phyloP scores from a whole-genome alignment of 2,797 vertebrate genomes.

The Rhabdomys pumilio region DNA sequence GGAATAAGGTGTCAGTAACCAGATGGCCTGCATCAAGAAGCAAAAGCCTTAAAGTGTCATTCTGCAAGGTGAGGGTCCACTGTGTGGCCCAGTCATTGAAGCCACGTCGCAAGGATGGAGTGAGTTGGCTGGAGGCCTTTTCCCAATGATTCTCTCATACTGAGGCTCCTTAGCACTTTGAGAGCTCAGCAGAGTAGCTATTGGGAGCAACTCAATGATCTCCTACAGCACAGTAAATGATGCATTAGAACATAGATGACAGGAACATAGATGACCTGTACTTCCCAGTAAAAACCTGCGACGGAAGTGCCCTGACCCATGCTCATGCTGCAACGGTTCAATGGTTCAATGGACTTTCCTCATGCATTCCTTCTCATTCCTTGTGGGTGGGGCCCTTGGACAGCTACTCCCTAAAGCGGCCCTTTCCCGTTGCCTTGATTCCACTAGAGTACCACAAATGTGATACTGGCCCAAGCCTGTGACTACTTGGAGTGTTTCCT shows the following conservation, averaged over 20 bases:
- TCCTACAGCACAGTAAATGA: neutral
- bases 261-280: neutral
- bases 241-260: neutral
- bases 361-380: neutral
- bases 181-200: neutral
- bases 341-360: neutral
- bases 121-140: slow-evolving; percentile 63
- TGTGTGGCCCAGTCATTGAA: slow-evolving; percentile 21
- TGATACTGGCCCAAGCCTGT: neutral
- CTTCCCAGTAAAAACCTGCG: neutral
- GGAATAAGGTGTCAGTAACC: neutral
- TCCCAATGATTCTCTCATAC: slow-evolving; percentile 37
- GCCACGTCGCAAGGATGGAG: slow-evolving; percentile 70
- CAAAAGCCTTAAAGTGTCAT: neutral
- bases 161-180: neutral
- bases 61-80: neutral
- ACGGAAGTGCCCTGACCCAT: neutral
- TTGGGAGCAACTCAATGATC: neutral
- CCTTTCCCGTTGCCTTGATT: neutral
- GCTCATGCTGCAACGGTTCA: neutral
- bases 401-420: neutral
- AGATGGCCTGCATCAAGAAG: neutral
- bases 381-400: neutral
- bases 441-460: neutral
- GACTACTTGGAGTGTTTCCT: neutral